phyloP scores from a whole-genome alignment of 2,888 invertebrate genomes.

The Drosophila kambysellisi region DNA sequence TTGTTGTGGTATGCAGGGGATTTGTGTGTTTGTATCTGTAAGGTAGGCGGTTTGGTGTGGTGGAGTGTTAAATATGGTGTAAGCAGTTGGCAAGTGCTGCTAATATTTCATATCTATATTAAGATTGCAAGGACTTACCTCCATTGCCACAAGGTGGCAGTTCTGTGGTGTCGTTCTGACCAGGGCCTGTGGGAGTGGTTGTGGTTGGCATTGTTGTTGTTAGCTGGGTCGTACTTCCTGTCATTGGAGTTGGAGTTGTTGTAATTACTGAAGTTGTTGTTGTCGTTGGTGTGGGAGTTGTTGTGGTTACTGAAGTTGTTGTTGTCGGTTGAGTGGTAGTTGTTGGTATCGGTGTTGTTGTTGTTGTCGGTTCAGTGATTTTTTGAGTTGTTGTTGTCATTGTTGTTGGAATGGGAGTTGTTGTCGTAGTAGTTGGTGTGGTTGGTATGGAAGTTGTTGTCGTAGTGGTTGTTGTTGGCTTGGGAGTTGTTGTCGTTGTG shows the following conservation, averaged over 20 bases:
- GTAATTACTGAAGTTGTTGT: constrained; percentile 4
- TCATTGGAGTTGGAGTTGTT: constrained; percentile 4
- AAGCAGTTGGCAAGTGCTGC: neutral
- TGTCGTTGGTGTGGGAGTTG: constrained; percentile 10
- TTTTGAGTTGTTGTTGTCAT: neutral
- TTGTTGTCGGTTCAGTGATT: neutral
- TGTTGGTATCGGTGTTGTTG: constrained; percentile 7
- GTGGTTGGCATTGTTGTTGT: constrained; percentile 19
- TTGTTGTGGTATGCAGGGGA: constrained; percentile 43
- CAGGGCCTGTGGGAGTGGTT: constrained; percentile 22
- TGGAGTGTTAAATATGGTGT: constrained; percentile 31
- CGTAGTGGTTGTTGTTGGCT: neutral
- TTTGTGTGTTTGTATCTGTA: constrained; percentile 58
- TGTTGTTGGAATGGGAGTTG: constrained; percentile 4
- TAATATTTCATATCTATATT: neutral
- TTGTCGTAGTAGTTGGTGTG: neutral
- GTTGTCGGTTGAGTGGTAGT: constrained; percentile 1
- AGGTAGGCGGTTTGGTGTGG: constrained; percentile 39
- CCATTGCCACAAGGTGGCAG: constrained; percentile 30
- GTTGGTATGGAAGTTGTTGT: constrained; percentile 13
- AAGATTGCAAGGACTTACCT: constrained; percentile 21
- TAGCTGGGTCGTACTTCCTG: neutral
- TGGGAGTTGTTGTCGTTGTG: neutral
- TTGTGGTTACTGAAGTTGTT: neutral
- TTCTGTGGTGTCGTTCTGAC: constrained; percentile 19